phyloP scores from a whole-genome alignment of 2,797 vertebrate genomes.

The Ptychobarbus kaznakovi region DNA sequence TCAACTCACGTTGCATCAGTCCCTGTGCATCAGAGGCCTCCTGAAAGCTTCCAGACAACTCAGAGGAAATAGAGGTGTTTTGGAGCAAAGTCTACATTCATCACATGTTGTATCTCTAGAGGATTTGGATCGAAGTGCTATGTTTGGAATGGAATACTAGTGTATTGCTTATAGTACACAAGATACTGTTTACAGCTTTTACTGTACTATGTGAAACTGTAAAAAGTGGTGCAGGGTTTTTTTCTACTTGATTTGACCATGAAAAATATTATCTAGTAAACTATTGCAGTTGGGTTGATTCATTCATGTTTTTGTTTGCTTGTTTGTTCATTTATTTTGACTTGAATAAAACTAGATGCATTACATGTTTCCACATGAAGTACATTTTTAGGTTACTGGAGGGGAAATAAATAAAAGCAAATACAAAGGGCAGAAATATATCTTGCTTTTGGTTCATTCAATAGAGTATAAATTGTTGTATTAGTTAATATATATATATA shows the following conservation, averaged over 20 bases:
- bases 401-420: neutral
- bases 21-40: conserved; percentile 9
- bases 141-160: neutral
- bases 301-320: neutral
- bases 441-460: neutral
- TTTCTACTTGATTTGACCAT: neutral
- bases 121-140: neutral
- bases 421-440: neutral
- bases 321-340: neutral
- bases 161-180: neutral
- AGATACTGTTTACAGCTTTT: neutral
- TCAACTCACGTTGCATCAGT: conserved; percentile 24
- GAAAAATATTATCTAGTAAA: neutral
- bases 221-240: neutral
- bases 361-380: neutral
- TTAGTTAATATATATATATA: too few relatives aligned
- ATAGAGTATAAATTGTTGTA: neutral
- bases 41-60: conserved; percentile 6
- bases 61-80: neutral
- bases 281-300: neutral
- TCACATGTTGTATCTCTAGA: conserved; percentile 3
- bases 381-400: neutral
- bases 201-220: neutral
- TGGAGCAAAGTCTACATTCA: conserved; percentile 8
- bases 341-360: neutral